These are phyloP conservation scores for Microctonus hyperodae DNA, from an alignment of 2,888 invertebrate species.

Conservation along the genomic window DNA sequence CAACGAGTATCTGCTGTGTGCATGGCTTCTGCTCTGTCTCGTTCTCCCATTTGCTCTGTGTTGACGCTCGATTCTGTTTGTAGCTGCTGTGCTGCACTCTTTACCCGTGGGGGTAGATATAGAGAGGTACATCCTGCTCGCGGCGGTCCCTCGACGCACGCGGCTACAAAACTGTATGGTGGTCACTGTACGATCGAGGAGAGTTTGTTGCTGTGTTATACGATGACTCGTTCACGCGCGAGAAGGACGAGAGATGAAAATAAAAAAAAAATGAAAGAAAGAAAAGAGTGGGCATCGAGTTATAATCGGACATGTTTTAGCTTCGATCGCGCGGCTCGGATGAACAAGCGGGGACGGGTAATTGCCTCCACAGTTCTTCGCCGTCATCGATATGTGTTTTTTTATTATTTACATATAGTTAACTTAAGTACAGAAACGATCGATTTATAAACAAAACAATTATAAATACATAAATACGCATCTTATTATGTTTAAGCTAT, in stretches of 20 bases:
- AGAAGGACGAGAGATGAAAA: neutral
- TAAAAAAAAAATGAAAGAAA: neutral
- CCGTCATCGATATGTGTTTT: neutral
- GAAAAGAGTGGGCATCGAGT: constrained; percentile 41
- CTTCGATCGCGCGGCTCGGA: constrained; percentile 39
- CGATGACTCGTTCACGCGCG: neutral
- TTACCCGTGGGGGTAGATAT: constrained; percentile 7
- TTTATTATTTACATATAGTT: neutral
- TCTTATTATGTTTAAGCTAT: neutral
- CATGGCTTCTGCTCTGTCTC: neutral
- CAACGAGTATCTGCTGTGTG: constrained; percentile 52
- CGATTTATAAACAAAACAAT: neutral
- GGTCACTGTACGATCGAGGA: neutral
- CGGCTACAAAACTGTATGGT: constrained; percentile 24
- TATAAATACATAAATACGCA: neutral
- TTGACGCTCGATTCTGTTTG: neutral
- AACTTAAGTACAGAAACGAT: neutral
- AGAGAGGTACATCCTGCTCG: constrained; percentile 47
- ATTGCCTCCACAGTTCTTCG: constrained; percentile 43
- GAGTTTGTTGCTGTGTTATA: constrained; percentile 7
- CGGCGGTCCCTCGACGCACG: constrained; percentile 37
- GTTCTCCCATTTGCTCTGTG: too few species aligned
- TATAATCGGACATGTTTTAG: constrained; percentile 47
- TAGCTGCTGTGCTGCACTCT: constrained; percentile 38
- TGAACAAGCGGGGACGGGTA: constrained; percentile 44